A percentile compares a stretch with the other conserved stretches of the same genome.
phyloP scores from a whole-genome alignment of 2,888 invertebrate genomes.

The Archips xylosteana region DNA sequence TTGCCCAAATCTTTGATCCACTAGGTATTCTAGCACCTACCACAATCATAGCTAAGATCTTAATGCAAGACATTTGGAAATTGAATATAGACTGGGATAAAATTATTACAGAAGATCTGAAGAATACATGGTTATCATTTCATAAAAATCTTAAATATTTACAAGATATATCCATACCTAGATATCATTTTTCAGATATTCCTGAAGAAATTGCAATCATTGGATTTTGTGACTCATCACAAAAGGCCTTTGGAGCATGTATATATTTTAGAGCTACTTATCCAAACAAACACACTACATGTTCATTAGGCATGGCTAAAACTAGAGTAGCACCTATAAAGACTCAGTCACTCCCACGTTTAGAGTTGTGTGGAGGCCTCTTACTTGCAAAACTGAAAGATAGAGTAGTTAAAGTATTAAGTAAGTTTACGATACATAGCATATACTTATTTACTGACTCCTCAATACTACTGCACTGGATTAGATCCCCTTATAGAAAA shows the following conservation, averaged over 20 bases:
- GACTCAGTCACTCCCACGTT: conserved; percentile 12
- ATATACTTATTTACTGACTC: conserved; percentile 37
- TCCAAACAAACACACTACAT: conserved; percentile 12
- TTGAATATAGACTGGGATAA: conserved; percentile 19
- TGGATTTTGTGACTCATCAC: conserved; percentile 32
- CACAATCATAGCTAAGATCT: conserved; percentile 9
- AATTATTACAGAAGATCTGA: neutral
- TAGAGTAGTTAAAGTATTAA: neutral
- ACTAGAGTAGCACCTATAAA: conserved; percentile 29
- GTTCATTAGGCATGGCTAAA: conserved; percentile 21
- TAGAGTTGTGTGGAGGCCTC: conserved; percentile 28
- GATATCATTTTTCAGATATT: conserved; percentile 3
- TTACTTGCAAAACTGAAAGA: conserved; percentile 7
- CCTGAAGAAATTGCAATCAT: conserved; percentile 15
- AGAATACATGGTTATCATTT: conserved; percentile 10
- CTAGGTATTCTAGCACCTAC: conserved; percentile 8
- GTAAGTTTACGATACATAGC: conserved; percentile 17
- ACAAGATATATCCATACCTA: conserved; percentile 19
- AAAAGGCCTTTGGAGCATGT: conserved; percentile 33
- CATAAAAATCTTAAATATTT: conserved; percentile 2
- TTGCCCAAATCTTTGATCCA: conserved; percentile 13
- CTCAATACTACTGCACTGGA: conserved; percentile 39
- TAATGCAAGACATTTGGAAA: conserved; percentile 24
- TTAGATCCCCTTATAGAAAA: conserved; percentile 38
- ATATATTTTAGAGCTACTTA: conserved; percentile 32